Conservation (phyloP, 2,113 vertebrate genomes). For the Galemys pyrenaicus region DNA sequence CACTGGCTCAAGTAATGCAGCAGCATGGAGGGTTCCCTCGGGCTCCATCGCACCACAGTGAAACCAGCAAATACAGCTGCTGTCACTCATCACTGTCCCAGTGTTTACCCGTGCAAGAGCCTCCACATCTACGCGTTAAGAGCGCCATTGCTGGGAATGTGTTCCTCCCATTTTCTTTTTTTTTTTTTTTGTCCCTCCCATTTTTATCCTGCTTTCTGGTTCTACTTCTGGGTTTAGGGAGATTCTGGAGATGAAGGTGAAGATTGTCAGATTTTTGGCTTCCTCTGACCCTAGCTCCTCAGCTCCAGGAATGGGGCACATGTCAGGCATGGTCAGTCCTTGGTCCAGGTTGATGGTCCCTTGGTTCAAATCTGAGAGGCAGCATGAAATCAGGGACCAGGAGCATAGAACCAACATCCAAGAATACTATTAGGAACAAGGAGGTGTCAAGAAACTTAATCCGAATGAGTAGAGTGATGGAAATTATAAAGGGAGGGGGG, state of each 20-base stretch:
- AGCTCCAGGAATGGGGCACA: rapidly evolving
- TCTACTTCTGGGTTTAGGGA: not conserved
- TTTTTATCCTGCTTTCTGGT: not conserved
- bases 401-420: not conserved
- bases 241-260: not conserved
- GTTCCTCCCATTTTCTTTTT: not conserved
- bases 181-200: not conserved
- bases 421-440: not conserved
- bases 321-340: too few relatives aligned
- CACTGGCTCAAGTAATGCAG: not conserved
- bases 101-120: rapidly evolving
- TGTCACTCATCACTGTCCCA: not conserved
- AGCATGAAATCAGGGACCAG: not conserved
- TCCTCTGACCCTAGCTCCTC: not conserved
- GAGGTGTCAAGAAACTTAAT: not conserved
- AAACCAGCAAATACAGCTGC: not conserved
- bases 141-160: not conserved
- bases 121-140: not conserved
- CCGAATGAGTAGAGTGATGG: not conserved
- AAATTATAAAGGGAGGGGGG: not conserved
- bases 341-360: too few relatives aligned
- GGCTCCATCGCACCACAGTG: not conserved
- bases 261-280: not conserved
- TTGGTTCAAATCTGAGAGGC: not conserved
- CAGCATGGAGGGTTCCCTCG: not conserved